phyloP scores from a whole-genome alignment of 2,113 vertebrate genomes.

The Illadopsis cleaveri region DNA sequence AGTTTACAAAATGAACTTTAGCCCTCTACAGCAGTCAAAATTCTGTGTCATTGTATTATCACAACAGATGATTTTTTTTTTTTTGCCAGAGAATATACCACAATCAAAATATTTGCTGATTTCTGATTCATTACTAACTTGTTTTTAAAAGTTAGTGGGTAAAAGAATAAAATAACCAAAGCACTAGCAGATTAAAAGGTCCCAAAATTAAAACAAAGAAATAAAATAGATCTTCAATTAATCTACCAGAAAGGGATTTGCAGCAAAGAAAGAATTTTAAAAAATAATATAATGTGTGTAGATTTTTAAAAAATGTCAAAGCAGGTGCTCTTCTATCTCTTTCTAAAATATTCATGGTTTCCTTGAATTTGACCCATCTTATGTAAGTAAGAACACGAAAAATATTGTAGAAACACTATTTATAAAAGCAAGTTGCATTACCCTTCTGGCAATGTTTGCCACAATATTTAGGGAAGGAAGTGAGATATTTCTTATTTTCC shows the following conservation, averaged over 20 bases:
- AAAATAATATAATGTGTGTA: not conserved
- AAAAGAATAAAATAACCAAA: not conserved
- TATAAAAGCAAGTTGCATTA: not conserved
- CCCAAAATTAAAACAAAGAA: not conserved
- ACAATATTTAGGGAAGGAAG: constrained; percentile 27
- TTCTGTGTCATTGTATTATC: not conserved
- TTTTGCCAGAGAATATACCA: not conserved
- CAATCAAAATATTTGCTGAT: not conserved
- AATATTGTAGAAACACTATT: not conserved
- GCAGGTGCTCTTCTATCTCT: not conserved
- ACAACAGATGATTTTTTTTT: not conserved
- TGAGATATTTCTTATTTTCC: not conserved
- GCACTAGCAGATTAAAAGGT: not conserved
- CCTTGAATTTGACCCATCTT: not conserved
- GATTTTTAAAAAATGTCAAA: not conserved
- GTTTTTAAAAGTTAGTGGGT: not conserved
- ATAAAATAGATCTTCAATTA: not conserved
- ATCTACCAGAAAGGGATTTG: not conserved
- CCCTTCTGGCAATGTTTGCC: constrained; percentile 19
- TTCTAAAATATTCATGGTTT: not conserved
- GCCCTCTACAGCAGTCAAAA: not conserved
- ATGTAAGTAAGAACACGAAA: not conserved
- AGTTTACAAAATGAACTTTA: not conserved
- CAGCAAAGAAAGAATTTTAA: not conserved
- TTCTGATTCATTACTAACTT: not conserved